These are phyloP conservation scores for Mobula birostris DNA, from an alignment of 2,113 vertebrate species.

Conservation along the genomic window DNA sequence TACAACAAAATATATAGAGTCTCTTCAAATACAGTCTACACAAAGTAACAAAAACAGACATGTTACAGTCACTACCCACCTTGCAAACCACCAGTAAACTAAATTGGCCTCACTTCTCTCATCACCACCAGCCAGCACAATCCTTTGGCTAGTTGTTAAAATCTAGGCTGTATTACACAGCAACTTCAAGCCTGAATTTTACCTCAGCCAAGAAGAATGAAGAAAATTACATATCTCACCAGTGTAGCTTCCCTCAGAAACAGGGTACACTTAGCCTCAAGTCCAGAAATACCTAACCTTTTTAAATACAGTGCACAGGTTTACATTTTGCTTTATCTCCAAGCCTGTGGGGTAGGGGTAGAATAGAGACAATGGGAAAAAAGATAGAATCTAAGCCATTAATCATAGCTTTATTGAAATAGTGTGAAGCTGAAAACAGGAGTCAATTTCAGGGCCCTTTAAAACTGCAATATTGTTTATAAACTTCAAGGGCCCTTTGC, in stretches of 20 bases:
- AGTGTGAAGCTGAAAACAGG: conserved; percentile 1
- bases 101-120: background rate
- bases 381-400: background rate
- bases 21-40: conserved; percentile 27
- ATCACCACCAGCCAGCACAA: background rate
- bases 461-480: background rate
- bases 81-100: background rate
- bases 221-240: background rate
- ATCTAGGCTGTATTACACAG: background rate
- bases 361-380: background rate
- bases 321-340: background rate
- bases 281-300: background rate
- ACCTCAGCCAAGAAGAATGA: background rate
- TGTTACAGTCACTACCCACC: conserved; percentile 13
- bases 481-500: background rate
- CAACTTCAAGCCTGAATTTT: background rate
- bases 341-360: background rate
- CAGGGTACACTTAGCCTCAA: background rate
- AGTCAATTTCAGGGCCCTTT: background rate
- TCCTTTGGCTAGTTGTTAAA: background rate
- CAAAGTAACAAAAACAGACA: conserved; percentile 30
- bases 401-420: conserved; percentile 5
- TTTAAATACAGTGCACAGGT: too few species aligned
- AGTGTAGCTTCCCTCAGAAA: background rate
- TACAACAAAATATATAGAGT: conserved; percentile 36